Conservation (phyloP, 2,888 invertebrate species). For the Amphipyra berbera region DNA sequence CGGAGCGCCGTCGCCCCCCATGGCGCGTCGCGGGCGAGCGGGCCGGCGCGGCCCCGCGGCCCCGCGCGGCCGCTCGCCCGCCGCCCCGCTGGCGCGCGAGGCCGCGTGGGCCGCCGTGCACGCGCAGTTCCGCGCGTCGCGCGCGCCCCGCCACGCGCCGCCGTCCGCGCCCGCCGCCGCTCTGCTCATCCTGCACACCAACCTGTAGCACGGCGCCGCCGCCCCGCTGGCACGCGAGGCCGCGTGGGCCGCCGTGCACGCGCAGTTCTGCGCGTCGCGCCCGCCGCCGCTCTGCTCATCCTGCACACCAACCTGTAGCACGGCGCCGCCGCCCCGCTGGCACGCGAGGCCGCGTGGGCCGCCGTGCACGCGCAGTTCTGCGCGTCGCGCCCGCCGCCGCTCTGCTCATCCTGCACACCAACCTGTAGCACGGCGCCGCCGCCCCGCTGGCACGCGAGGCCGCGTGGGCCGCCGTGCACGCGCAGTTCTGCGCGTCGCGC, state of each 20-base stretch:
- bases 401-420: conserved; percentile 79
- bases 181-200: conserved; percentile 79
- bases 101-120: conserved; percentile 82
- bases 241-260: conserved; percentile 82
- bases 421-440: conserved; percentile 63
- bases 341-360: conserved; percentile 76
- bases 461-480: conserved; percentile 82
- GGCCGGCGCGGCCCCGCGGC: conserved; percentile 5
- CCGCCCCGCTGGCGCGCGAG: conserved; percentile 58
- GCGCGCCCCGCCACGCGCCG: conserved; percentile 56
- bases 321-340: conserved; percentile 26
- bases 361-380: conserved; percentile 82
- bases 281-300: conserved; percentile 76
- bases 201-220: conserved; percentile 63
- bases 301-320: conserved; percentile 75
- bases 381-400: conserved; percentile 69
- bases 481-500: conserved; percentile 73
- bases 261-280: conserved; percentile 73
- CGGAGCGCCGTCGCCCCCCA: conserved; percentile 22
- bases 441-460: conserved; percentile 62
- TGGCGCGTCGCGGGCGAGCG: conserved; percentile 18
- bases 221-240: conserved; percentile 62
- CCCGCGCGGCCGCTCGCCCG: conserved; percentile 27
- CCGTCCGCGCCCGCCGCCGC: conserved; percentile 69
- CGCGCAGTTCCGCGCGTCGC: conserved; percentile 75